These are phyloP conservation scores for Cebus imitator DNA, from an alignment of 2,113 vertebrate genomes.

Conservation along the genomic window DNA sequence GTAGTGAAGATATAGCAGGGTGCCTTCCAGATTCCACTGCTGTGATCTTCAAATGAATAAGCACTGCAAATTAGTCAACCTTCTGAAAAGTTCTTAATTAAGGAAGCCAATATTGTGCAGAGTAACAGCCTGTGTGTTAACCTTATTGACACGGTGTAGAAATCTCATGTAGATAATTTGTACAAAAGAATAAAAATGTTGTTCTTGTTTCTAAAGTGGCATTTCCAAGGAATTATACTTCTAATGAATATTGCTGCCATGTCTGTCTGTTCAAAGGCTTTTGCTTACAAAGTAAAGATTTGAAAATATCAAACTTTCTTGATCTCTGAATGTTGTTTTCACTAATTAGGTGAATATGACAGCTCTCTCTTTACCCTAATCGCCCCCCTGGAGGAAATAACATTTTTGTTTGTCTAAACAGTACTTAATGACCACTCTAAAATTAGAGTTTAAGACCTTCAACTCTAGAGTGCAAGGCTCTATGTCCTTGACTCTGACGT, in stretches of 20 bases:
- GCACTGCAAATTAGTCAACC: not conserved
- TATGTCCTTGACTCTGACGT: slow-evolving; percentile 62
- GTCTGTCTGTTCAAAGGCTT: slow-evolving; percentile 44
- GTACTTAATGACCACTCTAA: slow-evolving; percentile 70
- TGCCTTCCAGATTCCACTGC: not conserved
- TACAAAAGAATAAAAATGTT: slow-evolving; percentile 53
- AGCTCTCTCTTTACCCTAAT: slow-evolving; percentile 67
- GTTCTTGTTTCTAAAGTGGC: slow-evolving; percentile 36
- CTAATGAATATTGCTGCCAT: slow-evolving; percentile 46
- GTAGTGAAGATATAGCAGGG: slow-evolving; percentile 25
- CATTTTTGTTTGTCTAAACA: slow-evolving; percentile 76
- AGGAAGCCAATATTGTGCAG: slow-evolving; percentile 18
- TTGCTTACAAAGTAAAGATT: slow-evolving; percentile 47
- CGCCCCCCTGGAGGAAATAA: slow-evolving; percentile 55
- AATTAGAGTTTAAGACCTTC: slow-evolving; percentile 73
- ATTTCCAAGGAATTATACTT: slow-evolving; percentile 36
- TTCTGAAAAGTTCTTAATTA: slow-evolving; percentile 68
- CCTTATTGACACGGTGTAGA: slow-evolving; percentile 42
- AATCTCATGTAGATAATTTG: slow-evolving; percentile 10
- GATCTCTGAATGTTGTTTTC: slow-evolving; percentile 57
- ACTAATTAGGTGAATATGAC: slow-evolving; percentile 65
- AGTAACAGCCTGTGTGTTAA: slow-evolving; percentile 39
- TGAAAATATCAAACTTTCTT: slow-evolving; percentile 60
- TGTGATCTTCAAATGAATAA: slow-evolving; percentile 55
- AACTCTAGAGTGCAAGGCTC: slow-evolving; percentile 53